These are phyloP conservation scores for Encarsia formosa DNA, from an alignment of 2,888 invertebrate species.

Conservation along the genomic window DNA sequence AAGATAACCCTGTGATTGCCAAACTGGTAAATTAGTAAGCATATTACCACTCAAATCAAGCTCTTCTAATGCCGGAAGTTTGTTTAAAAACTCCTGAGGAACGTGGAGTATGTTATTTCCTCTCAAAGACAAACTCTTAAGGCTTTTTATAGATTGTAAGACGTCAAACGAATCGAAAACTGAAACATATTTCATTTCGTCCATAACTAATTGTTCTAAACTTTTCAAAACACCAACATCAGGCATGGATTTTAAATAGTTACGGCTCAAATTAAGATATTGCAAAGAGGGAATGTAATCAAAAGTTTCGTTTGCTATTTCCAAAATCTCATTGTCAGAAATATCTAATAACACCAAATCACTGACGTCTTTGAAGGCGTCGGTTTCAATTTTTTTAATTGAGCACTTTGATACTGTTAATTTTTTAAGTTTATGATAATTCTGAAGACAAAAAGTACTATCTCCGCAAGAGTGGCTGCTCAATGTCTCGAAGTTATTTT, in stretches of 20 bases:
- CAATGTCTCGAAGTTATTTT: slow-evolving; percentile 4
- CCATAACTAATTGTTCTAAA: slow-evolving; percentile 7
- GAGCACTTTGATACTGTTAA: slow-evolving; percentile 9
- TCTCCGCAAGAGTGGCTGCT: slow-evolving; percentile 3
- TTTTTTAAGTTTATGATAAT: slow-evolving; percentile 9
- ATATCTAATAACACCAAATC: slow-evolving; percentile 9
- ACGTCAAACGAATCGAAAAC: not conserved
- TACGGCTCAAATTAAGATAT: slow-evolving; percentile 6
- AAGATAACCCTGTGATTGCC: slow-evolving; percentile 6
- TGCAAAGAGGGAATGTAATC: slow-evolving; percentile 2
- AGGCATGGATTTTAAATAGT: slow-evolving; percentile 7
- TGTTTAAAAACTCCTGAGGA: slow-evolving; percentile 5
- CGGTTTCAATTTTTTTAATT: slow-evolving; percentile 2
- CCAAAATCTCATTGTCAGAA: slow-evolving; percentile 1
- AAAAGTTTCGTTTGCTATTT: slow-evolving; percentile 3
- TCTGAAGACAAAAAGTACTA: slow-evolving; percentile 5
- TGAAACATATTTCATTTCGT: slow-evolving; percentile 7
- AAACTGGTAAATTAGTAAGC: slow-evolving; percentile 4
- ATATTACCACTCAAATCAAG: slow-evolving; percentile 15
- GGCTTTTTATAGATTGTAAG: slow-evolving; percentile 1
- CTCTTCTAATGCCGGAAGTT: slow-evolving; percentile 10
- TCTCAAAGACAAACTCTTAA: slow-evolving; percentile 10
- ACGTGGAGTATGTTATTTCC: slow-evolving; percentile 10
- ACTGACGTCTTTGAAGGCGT: slow-evolving; percentile 5
- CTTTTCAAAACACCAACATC: slow-evolving; percentile 6